A percentile compares a stretch with the other conserved stretches of the same genome.
Evolutionary conservation across 1,140 invertebrate species (phyloP).

Genomic region (Drosophila busckii): DNA sequence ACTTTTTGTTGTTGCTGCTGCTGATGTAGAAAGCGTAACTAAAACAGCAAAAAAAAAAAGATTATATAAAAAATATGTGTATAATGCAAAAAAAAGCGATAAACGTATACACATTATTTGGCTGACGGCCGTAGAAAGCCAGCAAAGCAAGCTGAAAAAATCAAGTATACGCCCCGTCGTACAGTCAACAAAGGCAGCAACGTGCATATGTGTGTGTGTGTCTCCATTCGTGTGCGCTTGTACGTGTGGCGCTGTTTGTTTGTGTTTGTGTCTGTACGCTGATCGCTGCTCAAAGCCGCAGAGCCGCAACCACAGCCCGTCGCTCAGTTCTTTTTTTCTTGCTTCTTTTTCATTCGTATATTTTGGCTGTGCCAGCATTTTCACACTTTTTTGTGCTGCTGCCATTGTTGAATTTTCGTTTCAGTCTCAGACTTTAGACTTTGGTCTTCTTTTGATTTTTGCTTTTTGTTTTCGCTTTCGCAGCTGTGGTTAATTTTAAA

Average conservation of each 20-base stretch:
- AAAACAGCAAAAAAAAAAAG: slow-evolving; percentile 29
- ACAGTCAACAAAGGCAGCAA: slow-evolving; percentile 48
- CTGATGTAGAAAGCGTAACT: slow-evolving; percentile 69
- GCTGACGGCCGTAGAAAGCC: slow-evolving; percentile 55
- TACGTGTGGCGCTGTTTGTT: slow-evolving; percentile 18
- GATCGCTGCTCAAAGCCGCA: slow-evolving; percentile 35
- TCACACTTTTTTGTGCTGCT: slow-evolving; percentile 64
- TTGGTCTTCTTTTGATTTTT: slow-evolving; percentile 40
- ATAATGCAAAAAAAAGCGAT: slow-evolving; percentile 19
- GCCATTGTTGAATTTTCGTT: slow-evolving; percentile 70
- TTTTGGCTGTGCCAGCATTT: slow-evolving; percentile 56
- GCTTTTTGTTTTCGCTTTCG: slow-evolving; percentile 11
- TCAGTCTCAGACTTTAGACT: slow-evolving; percentile 53
- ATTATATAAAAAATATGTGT: slow-evolving; percentile 25
- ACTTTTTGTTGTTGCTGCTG: slow-evolving; percentile 44
- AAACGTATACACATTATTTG: slow-evolving; percentile 57
- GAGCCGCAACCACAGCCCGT: slow-evolving; percentile 3
- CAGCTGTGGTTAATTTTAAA: slow-evolving; percentile 70
- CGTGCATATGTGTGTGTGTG: background rate
- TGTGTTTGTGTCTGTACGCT: slow-evolving; percentile 18
- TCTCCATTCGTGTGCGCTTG: background rate
- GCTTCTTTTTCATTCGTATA: slow-evolving; percentile 15
- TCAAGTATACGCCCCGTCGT: slow-evolving; percentile 69
- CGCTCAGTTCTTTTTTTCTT: slow-evolving; percentile 12
- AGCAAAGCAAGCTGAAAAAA: slow-evolving; percentile 56